phyloP scores from a whole-genome alignment of 2,113 vertebrate genomes.

The Hypocryptadius cinnamomeus region DNA sequence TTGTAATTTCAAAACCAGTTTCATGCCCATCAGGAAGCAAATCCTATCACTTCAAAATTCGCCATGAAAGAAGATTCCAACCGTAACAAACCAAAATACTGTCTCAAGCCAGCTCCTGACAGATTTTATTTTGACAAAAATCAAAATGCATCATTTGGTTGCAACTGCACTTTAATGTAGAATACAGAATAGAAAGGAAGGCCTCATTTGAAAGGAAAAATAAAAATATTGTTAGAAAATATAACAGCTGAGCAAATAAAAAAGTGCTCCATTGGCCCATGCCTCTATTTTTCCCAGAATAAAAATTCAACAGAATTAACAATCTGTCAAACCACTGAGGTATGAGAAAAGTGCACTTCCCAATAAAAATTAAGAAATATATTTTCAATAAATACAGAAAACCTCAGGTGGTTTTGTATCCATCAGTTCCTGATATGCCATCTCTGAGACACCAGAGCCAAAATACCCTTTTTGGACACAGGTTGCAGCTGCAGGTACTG shows the following conservation, averaged over 20 bases:
- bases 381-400: background rate
- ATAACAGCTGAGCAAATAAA: background rate
- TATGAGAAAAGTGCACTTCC: background rate
- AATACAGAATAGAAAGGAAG: background rate
- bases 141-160: conserved; percentile 23
- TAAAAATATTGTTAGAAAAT: background rate
- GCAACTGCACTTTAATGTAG: background rate
- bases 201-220: background rate
- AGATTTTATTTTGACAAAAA: conserved; percentile 43
- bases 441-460: background rate
- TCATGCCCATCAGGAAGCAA: conserved; percentile 23
- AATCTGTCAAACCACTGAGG: background rate
- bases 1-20: conserved; percentile 23
- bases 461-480: background rate
- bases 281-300: background rate
- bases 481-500: background rate
- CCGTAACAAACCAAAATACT: conserved; percentile 15
- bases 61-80: conserved; percentile 19
- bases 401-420: background rate
- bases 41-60: conserved; percentile 30
- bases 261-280: background rate
- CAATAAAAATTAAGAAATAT: background rate
- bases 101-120: conserved; percentile 11
- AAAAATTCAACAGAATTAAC: background rate
- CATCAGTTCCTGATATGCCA: background rate